Evolutionary conservation across 2,797 vertebrate species (phyloP), one percentile per base, ranked within the genome.

Genomic region (Leptodactylus fallax): DNA sequence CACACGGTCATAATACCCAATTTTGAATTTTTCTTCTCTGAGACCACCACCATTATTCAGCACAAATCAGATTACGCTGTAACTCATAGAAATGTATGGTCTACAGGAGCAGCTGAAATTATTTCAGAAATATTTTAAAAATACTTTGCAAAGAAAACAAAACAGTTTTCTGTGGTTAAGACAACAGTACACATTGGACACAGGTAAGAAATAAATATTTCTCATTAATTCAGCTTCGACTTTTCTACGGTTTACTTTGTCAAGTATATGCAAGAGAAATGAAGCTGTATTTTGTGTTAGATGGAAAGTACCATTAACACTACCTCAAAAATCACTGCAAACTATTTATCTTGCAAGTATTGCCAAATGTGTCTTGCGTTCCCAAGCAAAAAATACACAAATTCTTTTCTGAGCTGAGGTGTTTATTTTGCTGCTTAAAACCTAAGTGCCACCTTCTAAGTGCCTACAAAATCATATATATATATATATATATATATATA

Each of bases 391-490:
- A 92, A 95, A 95, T 94, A 94, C 93, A 94, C 94, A 92, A 94
- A 86, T 92, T 95, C 91, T 95, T 95, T 95, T 96, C 94, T 95
- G 95, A 95, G 95, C 95, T 93, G 95, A 94, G 95, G 94, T 94
- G 95, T 95, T 96, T 96, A 96, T 96, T 96, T 95, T 95, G 95
- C 94, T 95, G 95, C 95, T 95, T 95, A 93, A 95, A 95, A 94
- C 94, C 95, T 95, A 94, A 95, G 95, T 95, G 95, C 95, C 95
- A 95, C 94, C 93, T 89, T 92, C 95, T 95, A 95, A 93, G 77
- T 93, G 93, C 95, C 94, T 93, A 94, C 95, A 95, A 95, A 94
- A 95, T 94, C 94, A 95, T 86, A 69, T 89, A 95, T 61, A 96
- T 95, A 95, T 95, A 94, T 94, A 80, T 81, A 78, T 81, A 85